Evolutionary conservation across 2,888 invertebrate genomes (phyloP).

Genomic region (Campoplex capitator): DNA sequence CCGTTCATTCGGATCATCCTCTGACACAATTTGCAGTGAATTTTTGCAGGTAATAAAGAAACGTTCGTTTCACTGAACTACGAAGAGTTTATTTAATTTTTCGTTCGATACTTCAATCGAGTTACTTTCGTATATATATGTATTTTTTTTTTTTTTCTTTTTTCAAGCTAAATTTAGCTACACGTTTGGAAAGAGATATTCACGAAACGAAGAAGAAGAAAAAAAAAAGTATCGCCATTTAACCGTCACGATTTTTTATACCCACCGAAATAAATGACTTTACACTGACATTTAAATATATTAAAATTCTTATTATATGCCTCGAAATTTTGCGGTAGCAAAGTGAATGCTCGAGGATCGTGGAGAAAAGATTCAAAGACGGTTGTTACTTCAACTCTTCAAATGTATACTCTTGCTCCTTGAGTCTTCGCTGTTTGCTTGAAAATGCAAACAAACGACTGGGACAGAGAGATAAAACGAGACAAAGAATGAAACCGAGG

Average conservation of each 20-base stretch:
- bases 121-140: not conserved
- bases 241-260: not conserved
- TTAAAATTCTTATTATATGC: not conserved
- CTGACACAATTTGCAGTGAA: not conserved
- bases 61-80: not conserved
- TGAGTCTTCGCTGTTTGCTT: constrained; percentile 39
- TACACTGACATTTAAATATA: not conserved
- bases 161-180: not conserved
- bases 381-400: constrained; percentile 1
- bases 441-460: constrained; percentile 53
- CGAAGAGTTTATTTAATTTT: not conserved
- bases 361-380: not conserved
- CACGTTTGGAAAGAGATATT: not conserved
- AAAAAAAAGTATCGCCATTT: not conserved
- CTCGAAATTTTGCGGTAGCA: not conserved
- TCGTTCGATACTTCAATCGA: not conserved
- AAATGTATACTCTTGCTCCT: constrained; percentile 10
- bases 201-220: not conserved
- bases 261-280: not conserved
- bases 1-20: not conserved
- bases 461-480: constrained; percentile 19
- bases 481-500: constrained; percentile 1
- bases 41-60: not conserved
- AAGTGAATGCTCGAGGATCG: constrained; percentile 11
- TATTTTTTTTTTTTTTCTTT: not conserved